These are phyloP conservation scores for Ectropis grisescens DNA, from an alignment of 1,140 invertebrate species.

Conservation along the genomic window DNA sequence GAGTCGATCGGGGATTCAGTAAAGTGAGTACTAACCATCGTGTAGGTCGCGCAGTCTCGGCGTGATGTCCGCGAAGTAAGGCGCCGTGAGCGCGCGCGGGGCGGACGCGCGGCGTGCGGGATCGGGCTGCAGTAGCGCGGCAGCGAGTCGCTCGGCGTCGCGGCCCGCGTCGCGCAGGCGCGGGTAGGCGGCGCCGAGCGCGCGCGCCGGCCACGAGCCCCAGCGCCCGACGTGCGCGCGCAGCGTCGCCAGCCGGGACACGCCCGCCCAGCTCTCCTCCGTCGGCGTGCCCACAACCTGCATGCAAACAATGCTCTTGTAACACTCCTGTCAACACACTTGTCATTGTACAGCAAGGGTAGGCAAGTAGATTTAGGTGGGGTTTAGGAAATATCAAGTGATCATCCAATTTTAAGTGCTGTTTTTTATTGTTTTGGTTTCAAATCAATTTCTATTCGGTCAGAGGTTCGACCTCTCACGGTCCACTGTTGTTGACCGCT, in stretches of 20 bases:
- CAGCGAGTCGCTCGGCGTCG: constrained; percentile 90
- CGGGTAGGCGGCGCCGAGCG: constrained; percentile 89
- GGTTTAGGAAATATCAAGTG: too few species aligned
- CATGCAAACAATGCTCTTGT: too few species aligned
- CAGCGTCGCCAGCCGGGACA: constrained; percentile 88
- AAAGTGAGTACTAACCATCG: constrained; percentile 77
- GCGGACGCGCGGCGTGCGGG: constrained; percentile 90
- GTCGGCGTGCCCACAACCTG: constrained; percentile 92
- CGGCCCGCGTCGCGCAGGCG: constrained; percentile 86
- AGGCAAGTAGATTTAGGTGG: too few species aligned
- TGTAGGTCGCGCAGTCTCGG: constrained; percentile 89
- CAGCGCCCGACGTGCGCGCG: constrained; percentile 80
- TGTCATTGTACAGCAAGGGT: too few species aligned
- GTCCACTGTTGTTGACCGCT: too few species aligned
- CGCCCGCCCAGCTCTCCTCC: constrained; percentile 91
- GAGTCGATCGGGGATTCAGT: too few species aligned
- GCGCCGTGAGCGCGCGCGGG: constrained; percentile 88
- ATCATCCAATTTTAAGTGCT: too few species aligned
- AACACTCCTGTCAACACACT: too few species aligned
- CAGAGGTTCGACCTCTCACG: too few species aligned
- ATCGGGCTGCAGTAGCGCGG: constrained; percentile 88
- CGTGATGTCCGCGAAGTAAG: constrained; percentile 91
- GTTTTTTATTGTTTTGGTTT: too few species aligned
- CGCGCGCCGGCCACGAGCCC: constrained; percentile 80
- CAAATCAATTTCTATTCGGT: too few species aligned